Evolutionary conservation across 2,797 vertebrate genomes (phyloP), one percentile per base, ranked within the genome.

Genomic region (Euphonia xanthogaster): DNA sequence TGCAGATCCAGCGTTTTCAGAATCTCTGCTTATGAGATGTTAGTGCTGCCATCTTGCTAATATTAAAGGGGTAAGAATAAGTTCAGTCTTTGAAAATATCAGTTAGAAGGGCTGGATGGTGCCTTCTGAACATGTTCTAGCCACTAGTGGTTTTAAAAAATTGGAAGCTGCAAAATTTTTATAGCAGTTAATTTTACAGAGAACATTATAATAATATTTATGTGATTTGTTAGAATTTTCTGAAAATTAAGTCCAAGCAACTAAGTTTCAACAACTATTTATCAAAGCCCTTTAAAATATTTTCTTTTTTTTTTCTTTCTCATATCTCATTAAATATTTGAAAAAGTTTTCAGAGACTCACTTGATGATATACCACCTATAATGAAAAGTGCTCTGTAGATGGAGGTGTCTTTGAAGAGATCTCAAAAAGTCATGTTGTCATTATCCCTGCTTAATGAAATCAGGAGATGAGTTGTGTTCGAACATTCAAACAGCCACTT

Each of bases 1-100:
- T 35, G 42, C 35, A 39, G 23, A 28, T 30, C 3, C 27, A 79
- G 24, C 18, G 12, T 40, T 85, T 85, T 76, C 19, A 76, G 45
- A 65, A 77, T 22, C 20, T 65, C 6, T 1, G 7, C 4, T 44
- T 67, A 1, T 40, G 44, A 53, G 13, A 50, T 0, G 0, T 4
- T 17, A 55, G 19, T 42, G 17, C 27, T 86, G 8, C 14, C 3
- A 16, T 83, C 19, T 77, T 67, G 12, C 5, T 76, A 35, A 40
- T 53, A 42, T 78, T 79, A 63, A 77, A 60, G 8, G 2, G 30
- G 5, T 45, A 63, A 65, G 19, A 89, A 78, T 31, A 48, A 78
- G 81, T 65, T 84, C 18, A 16, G 9, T 17, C 17, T 63, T 77
- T 14, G 11, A 84, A n/a, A 78, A 50, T 1, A 18, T n/a, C 2